A percentile compares a stretch with the other conserved stretches of the same genome.
Conservation (phyloP, 2,888 invertebrate species). For the Drosophila mayaguana region DNA sequence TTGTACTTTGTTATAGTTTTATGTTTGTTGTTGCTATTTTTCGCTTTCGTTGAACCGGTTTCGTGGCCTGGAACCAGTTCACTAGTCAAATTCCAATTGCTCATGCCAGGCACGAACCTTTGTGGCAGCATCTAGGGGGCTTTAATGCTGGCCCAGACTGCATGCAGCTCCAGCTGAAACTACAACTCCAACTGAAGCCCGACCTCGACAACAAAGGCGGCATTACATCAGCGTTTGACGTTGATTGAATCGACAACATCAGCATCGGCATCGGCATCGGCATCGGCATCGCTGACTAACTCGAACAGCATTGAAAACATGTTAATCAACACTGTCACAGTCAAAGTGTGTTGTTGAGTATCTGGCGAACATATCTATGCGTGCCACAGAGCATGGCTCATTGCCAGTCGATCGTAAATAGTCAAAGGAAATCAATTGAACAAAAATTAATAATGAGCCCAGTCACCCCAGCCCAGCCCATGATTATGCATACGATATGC, state of each 20-base stretch:
- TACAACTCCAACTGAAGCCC: slow-evolving; percentile 18
- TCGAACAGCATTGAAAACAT: slow-evolving; percentile 47
- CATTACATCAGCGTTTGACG: slow-evolving; percentile 69
- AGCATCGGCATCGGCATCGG: background rate
- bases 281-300: slow-evolving; percentile 29
- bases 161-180: slow-evolving; percentile 9
- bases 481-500: slow-evolving; percentile 24
- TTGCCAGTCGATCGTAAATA: slow-evolving; percentile 56
- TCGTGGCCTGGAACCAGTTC: slow-evolving; percentile 55
- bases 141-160: slow-evolving; percentile 20
- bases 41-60: slow-evolving; percentile 69
- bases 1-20: slow-evolving; percentile 46
- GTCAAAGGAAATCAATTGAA: slow-evolving; percentile 74
- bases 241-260: slow-evolving; percentile 52
- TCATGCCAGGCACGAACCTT: slow-evolving; percentile 58
- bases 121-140: slow-evolving; percentile 16
- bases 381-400: slow-evolving; percentile 10
- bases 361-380: slow-evolving; percentile 18
- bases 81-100: slow-evolving; percentile 55
- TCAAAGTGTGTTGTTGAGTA: background rate
- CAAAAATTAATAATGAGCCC: slow-evolving; percentile 69
- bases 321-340: slow-evolving; percentile 51
- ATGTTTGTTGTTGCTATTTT: slow-evolving; percentile 25
- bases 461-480: slow-evolving; percentile 6
- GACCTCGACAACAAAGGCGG: slow-evolving; percentile 72